These are phyloP conservation scores for Xenopus borealis DNA, from an alignment of 2,113 vertebrate genomes.

Conservation along the genomic window DNA sequence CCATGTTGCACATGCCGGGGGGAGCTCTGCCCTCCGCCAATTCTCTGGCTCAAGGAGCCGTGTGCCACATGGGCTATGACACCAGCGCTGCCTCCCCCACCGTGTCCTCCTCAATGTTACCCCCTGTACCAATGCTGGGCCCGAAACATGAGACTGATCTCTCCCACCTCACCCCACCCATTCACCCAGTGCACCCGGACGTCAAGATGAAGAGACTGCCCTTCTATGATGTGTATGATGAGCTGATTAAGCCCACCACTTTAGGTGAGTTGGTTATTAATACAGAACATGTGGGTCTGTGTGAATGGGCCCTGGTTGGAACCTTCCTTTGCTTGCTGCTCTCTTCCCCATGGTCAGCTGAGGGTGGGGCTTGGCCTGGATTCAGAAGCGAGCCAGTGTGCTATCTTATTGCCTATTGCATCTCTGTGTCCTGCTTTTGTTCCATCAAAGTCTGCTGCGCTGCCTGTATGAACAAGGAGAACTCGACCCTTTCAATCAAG, in stretches of 20 bases:
- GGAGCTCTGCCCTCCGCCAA: slow-evolving; percentile 54
- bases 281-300: too few relatives aligned
- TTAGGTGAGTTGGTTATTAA: slow-evolving; percentile 53
- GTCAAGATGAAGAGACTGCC: slow-evolving; percentile 68
- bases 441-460: too few relatives aligned
- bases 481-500: too few relatives aligned
- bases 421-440: too few relatives aligned
- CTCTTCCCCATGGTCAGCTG: too few relatives aligned
- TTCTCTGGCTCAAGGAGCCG: slow-evolving; percentile 23
- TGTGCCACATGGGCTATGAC: slow-evolving; percentile 51
- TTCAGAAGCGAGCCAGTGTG: too few relatives aligned
- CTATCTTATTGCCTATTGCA: too few relatives aligned
- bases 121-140: slow-evolving; percentile 54
- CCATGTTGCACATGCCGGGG: slow-evolving; percentile 58
- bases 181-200: slow-evolving; percentile 66
- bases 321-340: too few relatives aligned
- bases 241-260: slow-evolving; percentile 67
- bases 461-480: too few relatives aligned
- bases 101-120: slow-evolving; percentile 49
- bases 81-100: slow-evolving; percentile 41
- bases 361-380: too few relatives aligned
- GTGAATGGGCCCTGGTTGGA: too few relatives aligned
- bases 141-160: slow-evolving; percentile 63
- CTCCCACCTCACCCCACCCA: slow-evolving; percentile 52
- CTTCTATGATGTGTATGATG: slow-evolving; percentile 66